phyloP scores from a whole-genome alignment of 2,888 invertebrate species.

The Xylocampa areola region DNA sequence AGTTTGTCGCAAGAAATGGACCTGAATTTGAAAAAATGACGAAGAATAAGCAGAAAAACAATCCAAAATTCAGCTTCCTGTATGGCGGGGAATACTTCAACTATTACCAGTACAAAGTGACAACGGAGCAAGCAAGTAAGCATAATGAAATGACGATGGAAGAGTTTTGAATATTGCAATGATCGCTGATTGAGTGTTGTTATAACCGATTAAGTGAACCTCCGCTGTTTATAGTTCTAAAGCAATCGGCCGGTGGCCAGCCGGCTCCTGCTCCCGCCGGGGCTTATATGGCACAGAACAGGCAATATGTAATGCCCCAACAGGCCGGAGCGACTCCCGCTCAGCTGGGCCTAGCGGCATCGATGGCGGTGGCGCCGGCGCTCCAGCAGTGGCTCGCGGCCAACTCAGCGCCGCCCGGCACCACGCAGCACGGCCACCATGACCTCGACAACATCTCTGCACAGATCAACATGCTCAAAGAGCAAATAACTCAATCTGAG shows the following conservation, averaged over 20 bases:
- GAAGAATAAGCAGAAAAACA: slow-evolving; percentile 99
- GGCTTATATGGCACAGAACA: slow-evolving; percentile 90
- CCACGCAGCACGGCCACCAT: slow-evolving; percentile 68
- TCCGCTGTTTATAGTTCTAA: slow-evolving; percentile 93
- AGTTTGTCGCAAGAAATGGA: slow-evolving; percentile 99
- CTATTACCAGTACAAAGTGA: slow-evolving; percentile 99
- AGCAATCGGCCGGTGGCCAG: slow-evolving; percentile 91
- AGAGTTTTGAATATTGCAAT: slow-evolving; percentile 71
- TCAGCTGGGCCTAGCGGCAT: slow-evolving; percentile 88
- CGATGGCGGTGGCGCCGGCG: slow-evolving; percentile 86
- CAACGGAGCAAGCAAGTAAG: slow-evolving; percentile 98
- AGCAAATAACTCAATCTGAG: slow-evolving; percentile 98
- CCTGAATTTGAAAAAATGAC: slow-evolving; percentile 99
- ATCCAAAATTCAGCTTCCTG: slow-evolving; percentile 98
- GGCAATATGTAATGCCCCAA: slow-evolving; percentile 90
- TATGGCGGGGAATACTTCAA: slow-evolving; percentile 98
- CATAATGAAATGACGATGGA: slow-evolving; percentile 78
- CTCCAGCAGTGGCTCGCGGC: slow-evolving; percentile 85
- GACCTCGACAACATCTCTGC: slow-evolving; percentile 91
- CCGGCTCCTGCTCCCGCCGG: slow-evolving; percentile 86
- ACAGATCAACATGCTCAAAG: slow-evolving; percentile 95
- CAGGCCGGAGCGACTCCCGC: slow-evolving; percentile 88
- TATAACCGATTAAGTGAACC: slow-evolving; percentile 88
- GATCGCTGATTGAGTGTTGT: slow-evolving; percentile 82
- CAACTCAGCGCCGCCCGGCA: slow-evolving; percentile 76